phyloP scores from a whole-genome alignment of 2,888 invertebrate species.

The Linnaemya vulpina region DNA sequence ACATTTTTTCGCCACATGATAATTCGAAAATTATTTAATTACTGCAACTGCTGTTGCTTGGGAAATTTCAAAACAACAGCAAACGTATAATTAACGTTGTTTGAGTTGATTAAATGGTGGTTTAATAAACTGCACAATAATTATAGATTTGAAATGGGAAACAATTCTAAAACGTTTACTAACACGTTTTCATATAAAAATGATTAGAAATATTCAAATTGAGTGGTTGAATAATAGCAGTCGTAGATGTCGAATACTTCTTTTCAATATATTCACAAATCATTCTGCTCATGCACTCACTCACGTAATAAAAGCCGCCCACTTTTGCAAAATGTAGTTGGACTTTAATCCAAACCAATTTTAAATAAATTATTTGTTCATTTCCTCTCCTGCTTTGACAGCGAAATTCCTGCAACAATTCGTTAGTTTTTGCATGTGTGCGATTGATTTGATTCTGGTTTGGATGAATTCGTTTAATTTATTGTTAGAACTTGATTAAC shows the following conservation, averaged over 20 bases:
- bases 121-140: constrained; percentile 53
- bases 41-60: constrained; percentile 18
- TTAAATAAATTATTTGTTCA: neutral
- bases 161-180: constrained; percentile 38
- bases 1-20: constrained; percentile 13
- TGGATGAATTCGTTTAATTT: constrained; percentile 11
- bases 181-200: constrained; percentile 16
- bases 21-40: constrained; percentile 39
- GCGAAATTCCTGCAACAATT: constrained; percentile 13
- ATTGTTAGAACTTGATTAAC: constrained; percentile 59
- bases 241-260: neutral
- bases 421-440: neutral
- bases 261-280: neutral
- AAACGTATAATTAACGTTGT: constrained; percentile 44
- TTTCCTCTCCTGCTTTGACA: constrained; percentile 15
- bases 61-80: constrained; percentile 42
- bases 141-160: constrained; percentile 41
- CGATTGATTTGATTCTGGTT: neutral
- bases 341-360: neutral
- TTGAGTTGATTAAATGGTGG: constrained; percentile 39
- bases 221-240: neutral
- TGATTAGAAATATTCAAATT: constrained; percentile 21
- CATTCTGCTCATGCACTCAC: neutral
- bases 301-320: constrained; percentile 11
- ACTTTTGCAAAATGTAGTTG: constrained; percentile 5